Percentiles rank a stretch among this genome's conserved stretches.
Conservation (phyloP, 2,797 vertebrate species). For the Periophthalmus magnuspinnatus region DNA sequence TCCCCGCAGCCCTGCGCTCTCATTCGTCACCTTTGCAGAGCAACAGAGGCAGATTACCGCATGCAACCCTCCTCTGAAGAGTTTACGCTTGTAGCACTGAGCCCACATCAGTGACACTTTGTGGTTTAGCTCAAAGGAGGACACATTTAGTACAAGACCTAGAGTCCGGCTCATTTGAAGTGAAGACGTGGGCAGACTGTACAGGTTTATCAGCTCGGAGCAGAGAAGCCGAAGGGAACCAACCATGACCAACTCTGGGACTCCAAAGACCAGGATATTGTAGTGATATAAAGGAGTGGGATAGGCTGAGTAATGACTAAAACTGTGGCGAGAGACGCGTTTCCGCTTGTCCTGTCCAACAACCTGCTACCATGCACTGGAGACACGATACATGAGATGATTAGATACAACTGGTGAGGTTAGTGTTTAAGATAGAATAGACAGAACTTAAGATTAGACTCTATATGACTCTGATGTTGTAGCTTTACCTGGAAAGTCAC, state of each 20-base stretch:
- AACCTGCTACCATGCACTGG: not conserved
- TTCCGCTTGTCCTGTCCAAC: no score
- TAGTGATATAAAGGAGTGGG: not conserved
- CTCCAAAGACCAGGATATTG: constrained; percentile 25
- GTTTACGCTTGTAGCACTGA: not conserved
- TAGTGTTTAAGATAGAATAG: no score
- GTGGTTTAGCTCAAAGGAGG: not conserved
- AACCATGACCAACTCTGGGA: constrained; percentile 56
- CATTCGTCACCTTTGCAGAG: no score
- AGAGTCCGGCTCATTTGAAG: constrained; percentile 15
- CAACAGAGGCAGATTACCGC: no score
- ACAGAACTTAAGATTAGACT: no score
- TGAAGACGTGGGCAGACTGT: constrained; percentile 17
- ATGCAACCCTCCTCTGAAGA: not conserved
- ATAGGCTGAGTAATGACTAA: not conserved
- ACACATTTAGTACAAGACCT: not conserved
- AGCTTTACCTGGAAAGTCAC: no score
- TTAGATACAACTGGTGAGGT: no score
- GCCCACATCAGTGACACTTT: not conserved
- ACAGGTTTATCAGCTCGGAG: constrained; percentile 61
- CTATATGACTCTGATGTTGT: no score
- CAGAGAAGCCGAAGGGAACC: constrained; percentile 58
- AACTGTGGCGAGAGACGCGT: not conserved
- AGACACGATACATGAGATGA: no score
- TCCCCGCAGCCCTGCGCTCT: no score